These are phyloP conservation scores for Petroica traversi DNA, from an alignment of 2,113 vertebrate species.

Conservation along the genomic window DNA sequence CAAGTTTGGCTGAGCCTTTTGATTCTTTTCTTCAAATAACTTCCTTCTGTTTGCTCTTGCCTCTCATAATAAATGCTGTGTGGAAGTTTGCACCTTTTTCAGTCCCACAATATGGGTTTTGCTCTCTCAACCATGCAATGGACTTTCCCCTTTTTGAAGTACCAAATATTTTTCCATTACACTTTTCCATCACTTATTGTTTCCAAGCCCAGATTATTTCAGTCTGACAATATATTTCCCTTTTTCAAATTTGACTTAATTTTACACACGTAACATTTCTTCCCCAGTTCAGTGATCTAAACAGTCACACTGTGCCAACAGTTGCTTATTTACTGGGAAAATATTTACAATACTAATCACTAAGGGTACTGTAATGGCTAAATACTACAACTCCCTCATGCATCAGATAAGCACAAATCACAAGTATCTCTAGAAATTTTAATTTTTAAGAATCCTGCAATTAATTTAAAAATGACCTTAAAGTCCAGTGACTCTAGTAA, in stretches of 20 bases:
- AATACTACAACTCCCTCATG: not conserved
- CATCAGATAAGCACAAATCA: not conserved
- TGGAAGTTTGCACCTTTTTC: not conserved
- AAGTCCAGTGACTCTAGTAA: not conserved
- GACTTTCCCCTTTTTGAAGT: not conserved
- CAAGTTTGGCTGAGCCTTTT: not conserved
- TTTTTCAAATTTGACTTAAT: not conserved
- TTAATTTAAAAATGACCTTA: not conserved
- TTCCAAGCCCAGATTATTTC: not conserved
- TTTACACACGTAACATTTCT: not conserved
- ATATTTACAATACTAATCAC: not conserved
- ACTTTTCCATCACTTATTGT: not conserved
- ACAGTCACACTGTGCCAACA: not conserved
- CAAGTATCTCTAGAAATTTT: slow-evolving; percentile 33
- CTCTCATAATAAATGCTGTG: not conserved
- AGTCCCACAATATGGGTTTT: not conserved
- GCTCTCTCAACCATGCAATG: not conserved
- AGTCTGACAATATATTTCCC: not conserved
- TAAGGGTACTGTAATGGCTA: not conserved
- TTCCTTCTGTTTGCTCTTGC: not conserved
- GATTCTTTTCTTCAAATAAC: not conserved
- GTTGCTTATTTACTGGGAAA: not conserved
- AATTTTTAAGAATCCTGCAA: slow-evolving; percentile 39
- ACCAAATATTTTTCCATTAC: not conserved
- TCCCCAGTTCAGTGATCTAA: not conserved